Base-by-base conservation (phyloP, 2,797 vertebrate species). In the Sebastes trivittatus region DNA sequence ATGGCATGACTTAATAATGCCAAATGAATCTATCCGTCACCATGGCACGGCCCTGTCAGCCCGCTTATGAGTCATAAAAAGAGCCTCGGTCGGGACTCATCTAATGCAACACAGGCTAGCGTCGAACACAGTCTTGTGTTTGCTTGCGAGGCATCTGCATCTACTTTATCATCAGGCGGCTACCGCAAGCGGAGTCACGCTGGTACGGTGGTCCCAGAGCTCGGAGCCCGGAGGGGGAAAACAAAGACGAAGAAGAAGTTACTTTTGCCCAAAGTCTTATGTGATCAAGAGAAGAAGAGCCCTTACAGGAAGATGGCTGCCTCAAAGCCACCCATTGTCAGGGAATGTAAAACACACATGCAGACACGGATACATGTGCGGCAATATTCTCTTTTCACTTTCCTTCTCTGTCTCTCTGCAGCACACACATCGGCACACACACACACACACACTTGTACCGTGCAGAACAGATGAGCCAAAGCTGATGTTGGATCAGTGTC, bases 11-110 rank as follows among this genome's bases (percentile, higher is more conserved):
- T 92, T 93, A 92, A 93, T 93, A 93, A 91, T 54, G 77, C 81
- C 89, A 92, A 93, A 93, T 93, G 78, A 93, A 94, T 91, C 86
- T 89, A 93, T 94, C 94, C 91, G 90, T 92, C 92, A 92, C 83
- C 68, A 85, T 84, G 88, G 89, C 83, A 78, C 22, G 72, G 88
- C 84, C 76, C 74, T 87, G 89, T 92, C 88, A 78, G 89, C 63
- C 83, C 59, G 73, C 84, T 83, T 58, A 82, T 83, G 92, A 89
- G 80, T 94, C 86, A 82, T 86, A 85, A 88, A 89, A 82, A 82
- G 61, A 55, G 77, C 70, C 52, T 62, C 49, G 32, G 75, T 84
- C 67, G 74, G 87, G 88, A 80, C 88, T 88, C 84, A 77, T 92
- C 85, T 94, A 92, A 95, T 93, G 90, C 88, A 86, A 90, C 82